phyloP scores from a whole-genome alignment of 2,113 vertebrate genomes.

The Fulmarus glacialis region DNA sequence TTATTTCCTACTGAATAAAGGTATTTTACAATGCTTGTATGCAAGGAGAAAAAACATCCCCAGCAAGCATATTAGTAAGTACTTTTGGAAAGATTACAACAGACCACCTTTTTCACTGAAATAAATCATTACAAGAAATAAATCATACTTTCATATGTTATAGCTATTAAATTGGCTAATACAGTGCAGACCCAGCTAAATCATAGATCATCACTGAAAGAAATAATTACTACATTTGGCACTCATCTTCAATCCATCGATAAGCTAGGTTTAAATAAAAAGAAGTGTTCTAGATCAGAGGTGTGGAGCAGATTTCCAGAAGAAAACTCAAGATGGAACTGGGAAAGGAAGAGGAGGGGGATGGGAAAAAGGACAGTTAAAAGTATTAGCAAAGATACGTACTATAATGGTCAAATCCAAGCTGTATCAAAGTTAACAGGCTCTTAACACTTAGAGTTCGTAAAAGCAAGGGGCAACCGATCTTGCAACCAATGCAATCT shows the following conservation, averaged over 20 bases:
- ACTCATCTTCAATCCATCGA: background rate
- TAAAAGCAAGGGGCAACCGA: background rate
- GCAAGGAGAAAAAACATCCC: background rate
- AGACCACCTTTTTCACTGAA: background rate
- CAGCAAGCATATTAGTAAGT: background rate
- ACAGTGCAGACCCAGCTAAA: background rate
- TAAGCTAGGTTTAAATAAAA: background rate
- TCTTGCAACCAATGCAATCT: background rate
- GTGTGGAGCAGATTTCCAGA: background rate
- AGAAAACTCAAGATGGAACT: background rate
- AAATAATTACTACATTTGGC: background rate
- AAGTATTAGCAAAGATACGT: background rate
- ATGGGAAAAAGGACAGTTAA: background rate
- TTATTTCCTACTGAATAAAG: background rate
- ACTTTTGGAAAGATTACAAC: background rate
- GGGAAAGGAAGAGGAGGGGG: background rate
- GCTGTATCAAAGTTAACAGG: background rate
- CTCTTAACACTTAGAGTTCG: background rate
- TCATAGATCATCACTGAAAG: background rate
- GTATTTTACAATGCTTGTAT: background rate
- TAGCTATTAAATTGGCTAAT: background rate
- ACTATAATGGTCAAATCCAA: background rate
- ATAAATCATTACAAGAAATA: background rate
- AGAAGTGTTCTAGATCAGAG: background rate
- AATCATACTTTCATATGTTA: fast-evolving